Evolutionary conservation across 1,140 invertebrate genomes (phyloP), one percentile per base, ranked within the genome.

Genomic region (Ceratina calcarata): DNA sequence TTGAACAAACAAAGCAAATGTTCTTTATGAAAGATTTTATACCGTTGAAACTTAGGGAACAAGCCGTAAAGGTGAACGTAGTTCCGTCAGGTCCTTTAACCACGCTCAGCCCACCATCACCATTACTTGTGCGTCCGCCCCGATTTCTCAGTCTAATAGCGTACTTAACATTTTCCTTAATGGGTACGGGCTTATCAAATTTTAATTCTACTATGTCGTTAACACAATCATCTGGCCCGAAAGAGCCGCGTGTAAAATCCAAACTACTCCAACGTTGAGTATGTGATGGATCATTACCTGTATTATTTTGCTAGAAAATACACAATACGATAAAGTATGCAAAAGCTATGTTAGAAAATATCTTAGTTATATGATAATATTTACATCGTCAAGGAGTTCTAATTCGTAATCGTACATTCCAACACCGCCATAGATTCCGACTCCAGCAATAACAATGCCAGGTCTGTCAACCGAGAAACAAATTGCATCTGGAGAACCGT

Each of bases 401-500:
- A 99, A 91, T 89, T 98, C 97, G 92, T 99, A 99, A 89, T 97
- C 96, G 89, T 97, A 98, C 82, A 95, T 95, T 8, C 97, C 97
- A 18, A 95, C 94, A 7, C 98, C 98, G 15, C 97, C 97, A 92
- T 98, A 99, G 60, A 99, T 95, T 80, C 95, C 96, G 65, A 97
- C 96, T 2, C 99, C 98, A 55, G 97, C 96, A 53, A 99, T 95
- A 45, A 97, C 95, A 68, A 99, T 96, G 1, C 98, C 98, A 0
- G 96, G 93, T 53, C 96, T 94, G 93, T 99, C 98, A 10, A 99
- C 98, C 20, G 96, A 95, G 89, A 99, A 99, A 84, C 97, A 97
- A 86, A 99, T 98, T 6, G 98, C 98, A 93, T 99, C 99, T 0
- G 98, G 97, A 27, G 97, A 98, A 51, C 98, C 98, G 92, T 98